Base-by-base conservation (phyloP, 1,140 invertebrate genomes). In the Bombus sylvicola region DNA sequence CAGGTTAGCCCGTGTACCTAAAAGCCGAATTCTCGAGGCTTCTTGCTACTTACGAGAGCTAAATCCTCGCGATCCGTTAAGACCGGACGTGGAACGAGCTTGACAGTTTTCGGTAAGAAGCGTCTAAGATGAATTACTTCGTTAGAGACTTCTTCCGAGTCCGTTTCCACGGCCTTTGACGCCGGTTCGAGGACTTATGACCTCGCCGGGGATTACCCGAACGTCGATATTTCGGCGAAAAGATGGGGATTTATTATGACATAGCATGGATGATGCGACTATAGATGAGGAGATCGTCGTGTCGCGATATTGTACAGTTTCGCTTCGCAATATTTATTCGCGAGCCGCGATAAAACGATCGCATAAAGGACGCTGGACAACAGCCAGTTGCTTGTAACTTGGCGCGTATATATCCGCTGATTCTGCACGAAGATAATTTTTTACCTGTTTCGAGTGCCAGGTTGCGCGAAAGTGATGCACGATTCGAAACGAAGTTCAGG, bases 51-150 rank as follows among this genome's bases (percentile, higher is more conserved):
- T 87, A 89, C 31, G 13, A 31, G 31, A 34, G 53, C 39, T 41
- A 89, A 90, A 87, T 89, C 81, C 68, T 34, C 41, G 25, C 57
- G 66, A 87, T 87, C 88, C 88, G 85, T 62, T 90, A 90, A 90
- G 72, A 89, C 64, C 39, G 25, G 47, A 22, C 59, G 28, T 53
- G 25, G n/a, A 62, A 79, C 78, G 78, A 81, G 47, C 34, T 85
- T 64, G 83, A 89, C 88, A 77, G 83, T 73, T 87, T 88, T 53
- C 73, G 71, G 62, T 79, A 83, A 89, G 79, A 89, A 82, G 62
- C 62, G 39, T 34, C 85, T 76, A 78, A 77, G 88, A 89, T 34
- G 83, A 89, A 77, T 79, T 86, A 78, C 73, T 82, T 76, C 79
- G 64, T 86, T 86, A 86, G 74, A 86, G 74, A 82, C 81, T 66